Conservation (phyloP, 2,113 vertebrate genomes). For the Alligator mississippiensis region DNA sequence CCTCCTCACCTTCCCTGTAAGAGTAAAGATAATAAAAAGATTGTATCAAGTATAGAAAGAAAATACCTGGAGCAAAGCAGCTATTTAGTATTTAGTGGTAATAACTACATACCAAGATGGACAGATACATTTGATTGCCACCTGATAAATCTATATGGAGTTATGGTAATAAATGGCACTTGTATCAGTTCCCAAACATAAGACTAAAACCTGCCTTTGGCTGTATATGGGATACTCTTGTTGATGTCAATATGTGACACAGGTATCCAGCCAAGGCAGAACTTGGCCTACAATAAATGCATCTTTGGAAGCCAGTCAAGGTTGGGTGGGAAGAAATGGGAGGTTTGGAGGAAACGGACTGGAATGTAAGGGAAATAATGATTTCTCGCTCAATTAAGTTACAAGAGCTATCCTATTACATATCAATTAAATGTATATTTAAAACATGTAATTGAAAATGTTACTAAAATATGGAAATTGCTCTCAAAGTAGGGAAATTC, state of each 20-base stretch:
- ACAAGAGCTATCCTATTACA: neutral
- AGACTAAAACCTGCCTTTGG: neutral
- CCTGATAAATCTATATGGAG: neutral
- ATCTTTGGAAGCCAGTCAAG: neutral
- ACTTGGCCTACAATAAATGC: neutral
- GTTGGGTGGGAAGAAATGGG: neutral
- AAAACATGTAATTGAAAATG: neutral
- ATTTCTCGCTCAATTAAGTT: slow-evolving; percentile 3
- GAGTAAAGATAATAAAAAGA: neutral
- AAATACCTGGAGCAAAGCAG: neutral
- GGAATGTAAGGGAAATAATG: neutral
- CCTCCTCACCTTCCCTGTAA: neutral
- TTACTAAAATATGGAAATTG: neutral
- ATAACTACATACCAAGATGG: neutral
- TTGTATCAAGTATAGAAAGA: neutral
- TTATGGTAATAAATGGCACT: neutral
- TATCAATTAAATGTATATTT: neutral
- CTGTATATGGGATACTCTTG: neutral
- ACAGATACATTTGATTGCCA: neutral
- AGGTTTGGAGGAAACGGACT: slow-evolving; percentile 4
- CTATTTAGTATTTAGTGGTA: neutral
- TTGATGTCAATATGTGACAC: neutral
- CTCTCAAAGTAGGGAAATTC: neutral
- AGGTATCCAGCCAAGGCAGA: neutral
- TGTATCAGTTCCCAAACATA: neutral